phyloP scores from a whole-genome alignment of 1,140 invertebrate species.

The Branchinecta lindahli region DNA sequence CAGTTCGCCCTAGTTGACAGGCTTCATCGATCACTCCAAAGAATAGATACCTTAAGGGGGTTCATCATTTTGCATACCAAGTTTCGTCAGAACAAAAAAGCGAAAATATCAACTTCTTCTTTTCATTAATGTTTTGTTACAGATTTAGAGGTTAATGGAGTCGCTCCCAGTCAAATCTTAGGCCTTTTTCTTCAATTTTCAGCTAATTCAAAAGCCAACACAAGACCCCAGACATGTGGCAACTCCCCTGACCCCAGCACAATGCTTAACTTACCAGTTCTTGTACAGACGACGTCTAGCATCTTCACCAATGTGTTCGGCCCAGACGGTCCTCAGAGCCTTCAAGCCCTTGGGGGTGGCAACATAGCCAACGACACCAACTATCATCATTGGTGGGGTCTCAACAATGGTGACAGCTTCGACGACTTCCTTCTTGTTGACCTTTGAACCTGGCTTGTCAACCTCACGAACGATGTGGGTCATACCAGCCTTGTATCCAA shows the following conservation, averaged over 20 bases:
- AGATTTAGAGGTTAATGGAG: too few species aligned
- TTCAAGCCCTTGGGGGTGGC: conserved; percentile 92
- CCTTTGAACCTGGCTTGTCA: conserved; percentile 96
- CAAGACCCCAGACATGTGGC: too few species aligned
- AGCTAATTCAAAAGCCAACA: too few species aligned
- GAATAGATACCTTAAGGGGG: conserved; percentile 19
- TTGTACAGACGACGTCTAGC: conserved; percentile 97
- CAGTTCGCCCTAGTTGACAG: conserved; percentile 22
- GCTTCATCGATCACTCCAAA: conserved; percentile 19
- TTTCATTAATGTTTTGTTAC: too few species aligned
- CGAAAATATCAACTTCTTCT: too few species aligned
- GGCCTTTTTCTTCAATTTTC: too few species aligned
- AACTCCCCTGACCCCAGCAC: too few species aligned
- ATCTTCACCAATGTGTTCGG: conserved; percentile 96
- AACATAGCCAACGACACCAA: conserved; percentile 96
- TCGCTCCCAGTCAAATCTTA: too few species aligned
- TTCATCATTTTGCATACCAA: conserved; percentile 18
- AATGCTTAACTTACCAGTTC: conserved; percentile 68
- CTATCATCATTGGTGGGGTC: conserved; percentile 93
- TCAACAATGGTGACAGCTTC: conserved; percentile 97
- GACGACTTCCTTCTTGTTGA: conserved; percentile 99
- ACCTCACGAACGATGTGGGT: conserved; percentile 98
- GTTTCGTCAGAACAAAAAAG: background rate
- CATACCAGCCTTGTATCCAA: conserved; percentile 99
- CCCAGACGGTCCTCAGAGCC: conserved; percentile 89